Base-by-base conservation (phyloP, 2,888 invertebrate species). In the Thereva unica region DNA sequence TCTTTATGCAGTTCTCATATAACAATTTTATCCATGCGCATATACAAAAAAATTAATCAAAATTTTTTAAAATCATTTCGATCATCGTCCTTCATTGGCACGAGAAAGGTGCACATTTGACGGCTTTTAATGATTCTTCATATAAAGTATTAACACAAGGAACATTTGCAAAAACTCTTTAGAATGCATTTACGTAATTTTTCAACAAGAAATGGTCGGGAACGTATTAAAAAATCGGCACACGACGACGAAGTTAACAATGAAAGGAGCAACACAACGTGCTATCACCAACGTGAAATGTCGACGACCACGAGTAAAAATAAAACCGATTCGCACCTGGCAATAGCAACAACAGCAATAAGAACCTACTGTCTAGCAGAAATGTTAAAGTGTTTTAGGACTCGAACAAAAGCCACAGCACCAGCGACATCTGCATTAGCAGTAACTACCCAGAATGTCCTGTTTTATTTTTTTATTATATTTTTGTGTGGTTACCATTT, bases 401-500 rank as follows among this genome's bases (percentile, higher is more conserved):
- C 65, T 54, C 55, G 55, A 12, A 47, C 47, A n/a, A 65, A 47
- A 47, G 23, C 23, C 23, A 23, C 23, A 23, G 23, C 23, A 23
- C 23, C 23, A 23, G 23, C 23, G 23, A 23, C 23, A 23, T 23
- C 23, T 23, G 23, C 23, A 23, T 23, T 23, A 23, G 23, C 23
- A 23, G 1, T 23, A 23, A 23, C 23, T 2, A 47, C 54, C n/a
- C 53, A 65, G 8, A 65, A 65, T 52, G 35, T 50, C 40, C 49
- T 64, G 56, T 53, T 67, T 54, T 63, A 67, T 71, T 50, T 68
- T 71, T 64, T 72, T 70, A 68, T 72, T 69, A 68, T 73, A 63
- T 72, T 74, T 71, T 69, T 74, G 71, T 72, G 73, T 72, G 71
- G 73, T 69, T 72, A 69, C 67, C 71, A 72, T 70, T 68, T 73